Conservation (phyloP, 2,888 invertebrate genomes). For the Seladonia tumulorum region DNA sequence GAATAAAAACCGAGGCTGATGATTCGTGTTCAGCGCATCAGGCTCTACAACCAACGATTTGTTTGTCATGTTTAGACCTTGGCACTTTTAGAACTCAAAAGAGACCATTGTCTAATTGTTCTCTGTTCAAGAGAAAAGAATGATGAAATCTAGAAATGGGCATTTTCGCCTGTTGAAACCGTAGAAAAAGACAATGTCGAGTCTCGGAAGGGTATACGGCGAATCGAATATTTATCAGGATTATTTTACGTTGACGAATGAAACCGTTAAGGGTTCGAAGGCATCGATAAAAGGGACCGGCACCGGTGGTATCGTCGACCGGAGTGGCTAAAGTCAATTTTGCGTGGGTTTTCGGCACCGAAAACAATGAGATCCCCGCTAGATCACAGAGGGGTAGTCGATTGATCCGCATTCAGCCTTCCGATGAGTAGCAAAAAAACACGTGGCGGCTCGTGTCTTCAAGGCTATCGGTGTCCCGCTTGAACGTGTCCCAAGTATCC, state of each 20-base stretch:
- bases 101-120: background rate
- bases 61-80: background rate
- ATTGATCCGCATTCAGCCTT: background rate
- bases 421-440: conserved; percentile 13
- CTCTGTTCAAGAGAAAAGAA: background rate
- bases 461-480: conserved; percentile 9
- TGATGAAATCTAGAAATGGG: background rate
- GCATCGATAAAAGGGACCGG: background rate
- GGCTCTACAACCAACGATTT: background rate
- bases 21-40: background rate
- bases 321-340: background rate
- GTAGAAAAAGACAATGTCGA: background rate
- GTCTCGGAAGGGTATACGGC: background rate
- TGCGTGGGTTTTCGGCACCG: background rate
- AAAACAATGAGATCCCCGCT: background rate
- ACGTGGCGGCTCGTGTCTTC: conserved; percentile 4
- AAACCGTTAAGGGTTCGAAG: background rate
- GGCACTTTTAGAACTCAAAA: background rate
- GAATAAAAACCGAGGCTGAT: background rate
- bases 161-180: background rate
- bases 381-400: conserved; percentile 1
- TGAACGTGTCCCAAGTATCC: background rate
- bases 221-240: background rate
- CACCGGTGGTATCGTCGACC: background rate
- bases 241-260: background rate